Evolutionary conservation across 2,113 vertebrate species (phyloP).

Genomic region (Desmodus rotundus): DNA sequence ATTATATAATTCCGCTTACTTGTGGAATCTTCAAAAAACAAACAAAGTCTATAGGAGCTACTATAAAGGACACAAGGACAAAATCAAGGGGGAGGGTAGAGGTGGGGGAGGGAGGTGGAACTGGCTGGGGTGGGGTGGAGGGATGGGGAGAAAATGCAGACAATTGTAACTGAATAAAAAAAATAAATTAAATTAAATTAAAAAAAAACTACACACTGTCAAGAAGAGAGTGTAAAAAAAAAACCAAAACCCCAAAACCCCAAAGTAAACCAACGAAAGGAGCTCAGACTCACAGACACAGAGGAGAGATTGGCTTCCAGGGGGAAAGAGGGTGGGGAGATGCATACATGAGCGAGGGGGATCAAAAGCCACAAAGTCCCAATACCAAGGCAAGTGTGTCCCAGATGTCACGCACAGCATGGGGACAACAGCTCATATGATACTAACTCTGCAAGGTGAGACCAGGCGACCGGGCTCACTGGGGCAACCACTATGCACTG

Average conservation of each 20-base stretch:
- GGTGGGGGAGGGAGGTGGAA: too few relatives aligned
- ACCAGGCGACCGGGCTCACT: background rate
- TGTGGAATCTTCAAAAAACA: background rate
- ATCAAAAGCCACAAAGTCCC: background rate
- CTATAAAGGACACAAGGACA: too few relatives aligned
- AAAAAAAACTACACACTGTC: too few relatives aligned
- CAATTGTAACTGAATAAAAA: too few relatives aligned
- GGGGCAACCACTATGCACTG: background rate
- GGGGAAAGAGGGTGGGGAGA: background rate
- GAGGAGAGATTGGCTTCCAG: background rate
- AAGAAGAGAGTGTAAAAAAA: too few relatives aligned
- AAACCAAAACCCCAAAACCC: too few relatives aligned
- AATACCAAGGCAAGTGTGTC: background rate
- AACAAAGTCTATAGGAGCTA: too few relatives aligned
- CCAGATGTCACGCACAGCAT: background rate
- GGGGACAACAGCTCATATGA: fast-evolving
- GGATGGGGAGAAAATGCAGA: too few relatives aligned
- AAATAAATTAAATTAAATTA: too few relatives aligned
- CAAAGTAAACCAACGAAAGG: background rate
- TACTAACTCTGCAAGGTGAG: background rate
- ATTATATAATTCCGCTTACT: background rate
- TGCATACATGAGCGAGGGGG: background rate
- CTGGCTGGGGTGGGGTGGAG: too few relatives aligned
- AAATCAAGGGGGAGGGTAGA: too few relatives aligned
- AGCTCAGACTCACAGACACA: background rate